Conservation (phyloP, 2,113 vertebrate species). For the Alethe castanea region DNA sequence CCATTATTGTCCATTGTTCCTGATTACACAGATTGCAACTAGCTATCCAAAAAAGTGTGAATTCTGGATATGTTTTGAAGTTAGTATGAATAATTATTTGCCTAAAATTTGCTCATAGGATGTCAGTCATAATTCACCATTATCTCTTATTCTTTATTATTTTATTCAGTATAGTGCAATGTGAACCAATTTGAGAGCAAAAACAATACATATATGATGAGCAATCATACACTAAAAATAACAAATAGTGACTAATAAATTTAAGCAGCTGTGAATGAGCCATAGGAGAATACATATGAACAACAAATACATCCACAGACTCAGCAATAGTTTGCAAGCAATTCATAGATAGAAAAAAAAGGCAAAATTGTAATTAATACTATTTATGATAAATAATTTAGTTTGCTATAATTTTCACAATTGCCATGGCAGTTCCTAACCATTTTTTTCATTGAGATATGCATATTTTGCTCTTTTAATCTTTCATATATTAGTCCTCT, state of each 20-base stretch:
- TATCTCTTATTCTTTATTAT: constrained; percentile 22
- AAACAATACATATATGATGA: constrained; percentile 30
- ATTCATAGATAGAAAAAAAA: not conserved
- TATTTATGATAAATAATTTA: constrained; percentile 34
- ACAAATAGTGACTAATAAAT: constrained; percentile 30
- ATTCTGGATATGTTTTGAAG: constrained; percentile 6
- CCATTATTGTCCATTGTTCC: constrained; percentile 49
- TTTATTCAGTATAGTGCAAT: not conserved
- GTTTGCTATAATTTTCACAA: not conserved
- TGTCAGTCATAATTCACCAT: not conserved
- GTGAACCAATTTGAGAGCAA: not conserved
- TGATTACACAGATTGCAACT: constrained; percentile 8
- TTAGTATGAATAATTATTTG: not conserved
- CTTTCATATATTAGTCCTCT: not conserved
- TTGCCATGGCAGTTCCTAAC: not conserved
- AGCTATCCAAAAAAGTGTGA: not conserved
- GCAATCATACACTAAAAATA: constrained; percentile 39
- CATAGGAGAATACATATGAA: not conserved
- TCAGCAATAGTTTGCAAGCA: constrained; percentile 40
- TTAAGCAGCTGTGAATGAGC: constrained; percentile 34
- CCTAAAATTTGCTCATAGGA: not conserved
- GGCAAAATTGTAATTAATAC: constrained; percentile 16
- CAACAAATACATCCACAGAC: not conserved
- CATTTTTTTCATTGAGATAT: not conserved
- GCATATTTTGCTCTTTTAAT: not conserved